Conservation (phyloP, 1,140 invertebrate genomes). For the Stegodyphus dumicola region DNA sequence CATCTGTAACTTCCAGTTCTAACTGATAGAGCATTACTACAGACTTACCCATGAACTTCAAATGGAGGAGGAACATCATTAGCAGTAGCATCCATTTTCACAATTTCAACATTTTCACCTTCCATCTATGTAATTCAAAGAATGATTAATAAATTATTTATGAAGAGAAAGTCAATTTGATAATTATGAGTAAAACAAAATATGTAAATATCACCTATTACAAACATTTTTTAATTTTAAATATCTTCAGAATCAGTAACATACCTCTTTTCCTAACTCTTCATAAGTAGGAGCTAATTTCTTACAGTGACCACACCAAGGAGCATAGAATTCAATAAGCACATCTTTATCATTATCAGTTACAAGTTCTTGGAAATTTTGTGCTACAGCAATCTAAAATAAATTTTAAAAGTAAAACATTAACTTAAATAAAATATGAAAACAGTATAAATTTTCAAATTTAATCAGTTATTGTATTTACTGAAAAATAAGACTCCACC, state of each 20-base stretch:
- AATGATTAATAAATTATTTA: not conserved
- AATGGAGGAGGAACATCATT: constrained; percentile 96
- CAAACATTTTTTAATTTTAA: not conserved
- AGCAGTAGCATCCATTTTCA: constrained; percentile 98
- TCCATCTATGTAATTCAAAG: constrained; percentile 70
- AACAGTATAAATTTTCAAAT: too few relatives aligned
- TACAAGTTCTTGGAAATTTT: constrained; percentile 97
- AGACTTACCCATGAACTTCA: constrained; percentile 82
- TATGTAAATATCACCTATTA: too few relatives aligned
- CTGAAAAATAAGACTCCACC: too few relatives aligned
- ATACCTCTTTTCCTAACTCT: constrained; percentile 90
- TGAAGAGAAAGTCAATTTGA: not conserved
- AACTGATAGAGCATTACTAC: not conserved
- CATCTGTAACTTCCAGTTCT: not conserved
- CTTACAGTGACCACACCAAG: constrained; percentile 94
- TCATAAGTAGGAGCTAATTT: constrained; percentile 93
- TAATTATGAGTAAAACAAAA: not conserved
- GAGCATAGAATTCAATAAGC: constrained; percentile 79
- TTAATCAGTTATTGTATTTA: too few relatives aligned
- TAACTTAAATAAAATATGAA: too few relatives aligned
- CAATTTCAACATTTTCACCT: constrained; percentile 90
- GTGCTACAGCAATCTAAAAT: constrained; percentile 85
- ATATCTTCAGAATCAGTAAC: not conserved
- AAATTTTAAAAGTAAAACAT: not conserved
- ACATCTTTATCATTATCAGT: constrained; percentile 92